phyloP scores from a whole-genome alignment of 2,888 invertebrate genomes.

The Leptinotarsa rubiginosa region DNA sequence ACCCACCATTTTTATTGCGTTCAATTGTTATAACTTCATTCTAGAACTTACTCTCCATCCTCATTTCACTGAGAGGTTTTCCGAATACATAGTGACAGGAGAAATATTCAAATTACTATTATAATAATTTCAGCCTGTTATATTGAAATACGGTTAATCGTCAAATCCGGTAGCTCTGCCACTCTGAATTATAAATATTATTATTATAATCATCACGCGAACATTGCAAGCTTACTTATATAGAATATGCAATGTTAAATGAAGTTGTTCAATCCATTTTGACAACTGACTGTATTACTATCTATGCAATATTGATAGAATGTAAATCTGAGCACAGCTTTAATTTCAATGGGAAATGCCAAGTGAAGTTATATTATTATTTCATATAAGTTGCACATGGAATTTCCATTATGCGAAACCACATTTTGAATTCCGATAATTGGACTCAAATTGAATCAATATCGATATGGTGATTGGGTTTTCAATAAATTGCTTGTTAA shows the following conservation, averaged over 20 bases:
- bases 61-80: not conserved
- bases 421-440: constrained; percentile 21
- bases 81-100: not conserved
- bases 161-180: constrained; percentile 1
- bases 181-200: not conserved
- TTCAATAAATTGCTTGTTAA: not conserved
- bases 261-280: constrained; percentile 18
- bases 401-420: constrained; percentile 33
- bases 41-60: too few species aligned
- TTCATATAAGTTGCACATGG: constrained; percentile 34
- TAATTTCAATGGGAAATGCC: constrained; percentile 24
- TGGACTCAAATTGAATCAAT: not conserved
- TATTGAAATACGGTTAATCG: constrained; percentile 1
- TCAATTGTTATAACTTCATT: too few species aligned
- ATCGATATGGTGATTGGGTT: not conserved
- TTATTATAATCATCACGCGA: not conserved
- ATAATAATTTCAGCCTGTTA: constrained; percentile 17
- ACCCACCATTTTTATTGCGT: too few species aligned
- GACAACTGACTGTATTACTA: constrained; percentile 18
- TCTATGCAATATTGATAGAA: constrained; percentile 22
- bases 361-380: constrained; percentile 30
- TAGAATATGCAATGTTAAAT: constrained; percentile 13
- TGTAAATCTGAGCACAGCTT: constrained; percentile 22
- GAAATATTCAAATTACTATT: constrained; percentile 5
- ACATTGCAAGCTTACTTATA: constrained; percentile 10